phyloP scores from a whole-genome alignment of 2,113 vertebrate species.

The Pachyramphus minor region DNA sequence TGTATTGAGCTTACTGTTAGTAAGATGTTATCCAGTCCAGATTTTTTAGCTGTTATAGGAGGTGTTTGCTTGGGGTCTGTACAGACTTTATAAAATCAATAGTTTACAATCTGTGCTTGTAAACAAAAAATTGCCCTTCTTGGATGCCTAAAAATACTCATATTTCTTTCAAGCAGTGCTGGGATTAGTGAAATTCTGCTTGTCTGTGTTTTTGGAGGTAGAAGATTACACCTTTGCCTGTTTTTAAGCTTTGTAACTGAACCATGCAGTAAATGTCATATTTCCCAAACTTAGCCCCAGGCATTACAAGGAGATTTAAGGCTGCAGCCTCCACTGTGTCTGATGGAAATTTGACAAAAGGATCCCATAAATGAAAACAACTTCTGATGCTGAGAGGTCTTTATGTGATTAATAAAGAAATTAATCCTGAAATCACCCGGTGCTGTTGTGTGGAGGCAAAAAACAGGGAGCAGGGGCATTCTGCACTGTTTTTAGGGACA shows the following conservation, averaged over 20 bases:
- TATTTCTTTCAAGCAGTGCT: not conserved
- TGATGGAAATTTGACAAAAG: not conserved
- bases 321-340: not conserved
- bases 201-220: not conserved
- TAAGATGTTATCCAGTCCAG: no score
- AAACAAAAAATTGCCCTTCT: not conserved
- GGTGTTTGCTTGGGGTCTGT: not conserved
- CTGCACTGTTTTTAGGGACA: not conserved
- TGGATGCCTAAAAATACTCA: not conserved
- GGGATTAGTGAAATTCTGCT: not conserved
- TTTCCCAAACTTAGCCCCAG: not conserved
- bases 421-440: not conserved
- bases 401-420: not conserved
- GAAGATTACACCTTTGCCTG: rapidly evolving
- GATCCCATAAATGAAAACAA: not conserved
- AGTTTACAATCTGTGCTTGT: not conserved
- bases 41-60: not conserved
- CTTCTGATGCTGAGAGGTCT: not conserved
- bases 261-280: not conserved
- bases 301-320: not conserved
- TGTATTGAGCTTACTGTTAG: not conserved
- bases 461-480: not conserved
- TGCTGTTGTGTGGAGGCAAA: not conserved
- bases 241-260: not conserved
- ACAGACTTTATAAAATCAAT: not conserved